Conservation (phyloP, 2,797 vertebrate species). For the Cygnus olor region DNA sequence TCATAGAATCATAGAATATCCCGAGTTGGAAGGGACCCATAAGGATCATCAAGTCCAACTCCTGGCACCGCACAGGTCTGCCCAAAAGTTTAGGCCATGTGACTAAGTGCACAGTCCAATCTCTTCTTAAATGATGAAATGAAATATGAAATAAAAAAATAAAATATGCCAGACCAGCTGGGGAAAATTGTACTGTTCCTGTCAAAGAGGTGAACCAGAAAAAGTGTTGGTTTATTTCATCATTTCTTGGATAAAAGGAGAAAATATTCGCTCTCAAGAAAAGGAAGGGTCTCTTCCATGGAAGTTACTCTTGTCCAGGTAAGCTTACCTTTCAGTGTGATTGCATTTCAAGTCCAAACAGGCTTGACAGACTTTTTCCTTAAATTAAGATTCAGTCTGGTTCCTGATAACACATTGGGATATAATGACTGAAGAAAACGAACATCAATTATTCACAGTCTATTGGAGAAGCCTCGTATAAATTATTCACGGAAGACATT, state of each 20-base stretch:
- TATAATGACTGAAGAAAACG: slow-evolving; percentile 55
- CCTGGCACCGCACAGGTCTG: too few relatives aligned
- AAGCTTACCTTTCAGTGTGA: not conserved
- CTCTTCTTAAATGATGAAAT: too few relatives aligned
- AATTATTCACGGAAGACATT: slow-evolving; percentile 56
- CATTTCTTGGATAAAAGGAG: not conserved
- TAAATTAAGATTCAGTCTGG: slow-evolving; percentile 47
- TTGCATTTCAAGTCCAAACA: not conserved
- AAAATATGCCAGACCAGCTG: not conserved
- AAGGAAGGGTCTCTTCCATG: not conserved
- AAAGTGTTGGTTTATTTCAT: not conserved
- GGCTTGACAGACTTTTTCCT: not conserved
- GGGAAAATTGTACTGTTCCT: not conserved
- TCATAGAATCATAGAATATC: too few relatives aligned
- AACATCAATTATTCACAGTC: slow-evolving; percentile 62
- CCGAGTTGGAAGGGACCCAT: too few relatives aligned
- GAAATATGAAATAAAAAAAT: too few relatives aligned
- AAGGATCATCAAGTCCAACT: too few relatives aligned
- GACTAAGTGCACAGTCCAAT: too few relatives aligned
- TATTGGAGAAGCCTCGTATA: slow-evolving; percentile 18
- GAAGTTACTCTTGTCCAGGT: not conserved
- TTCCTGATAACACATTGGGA: slow-evolving; percentile 32
- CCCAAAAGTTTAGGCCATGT: too few relatives aligned
- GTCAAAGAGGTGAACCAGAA: not conserved
- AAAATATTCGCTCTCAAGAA: not conserved